Evolutionary conservation across 1,140 invertebrate genomes (phyloP).

Genomic region (Gonatopus flavifemur): DNA sequence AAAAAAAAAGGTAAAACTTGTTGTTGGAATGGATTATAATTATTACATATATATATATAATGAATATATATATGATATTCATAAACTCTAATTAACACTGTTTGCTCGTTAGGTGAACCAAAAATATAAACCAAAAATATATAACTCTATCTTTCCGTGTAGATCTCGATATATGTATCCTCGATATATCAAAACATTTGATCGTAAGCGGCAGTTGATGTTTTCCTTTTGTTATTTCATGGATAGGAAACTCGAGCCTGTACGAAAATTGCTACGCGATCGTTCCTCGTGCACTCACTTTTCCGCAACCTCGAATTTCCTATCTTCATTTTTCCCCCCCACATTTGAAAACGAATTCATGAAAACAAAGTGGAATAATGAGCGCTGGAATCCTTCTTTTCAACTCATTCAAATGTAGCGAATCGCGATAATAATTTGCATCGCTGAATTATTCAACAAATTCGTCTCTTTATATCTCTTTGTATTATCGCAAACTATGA

Average conservation of each 20-base stretch:
- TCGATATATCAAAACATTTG: conserved; percentile 43
- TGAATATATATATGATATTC: no score
- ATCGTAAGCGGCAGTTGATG: conserved; percentile 11
- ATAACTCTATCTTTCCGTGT: conserved; percentile 43
- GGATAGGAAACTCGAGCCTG: conserved; percentile 14
- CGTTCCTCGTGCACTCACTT: conserved; percentile 6
- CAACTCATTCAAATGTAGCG: no score
- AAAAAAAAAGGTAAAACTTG: no score
- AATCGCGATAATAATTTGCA: no score
- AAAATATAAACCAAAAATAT: conserved; percentile 15
- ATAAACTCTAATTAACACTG: conserved; percentile 45
- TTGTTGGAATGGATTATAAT: conserved; percentile 41
- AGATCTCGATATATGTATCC: conserved; percentile 41
- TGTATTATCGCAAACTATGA: no score
- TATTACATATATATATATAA: conserved; percentile 37
- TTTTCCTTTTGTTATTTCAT: conserved; percentile 15
- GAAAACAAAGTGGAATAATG: no score
- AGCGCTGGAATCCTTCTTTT: no score
- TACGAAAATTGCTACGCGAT: conserved; percentile 10
- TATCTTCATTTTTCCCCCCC: not conserved
- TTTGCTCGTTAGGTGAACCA: conserved; percentile 41
- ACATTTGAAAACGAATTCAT: not conserved
- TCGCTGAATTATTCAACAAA: no score
- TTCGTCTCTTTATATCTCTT: no score
- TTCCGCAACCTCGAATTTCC: not conserved